Percentiles rank a stretch among this genome's conserved stretches.
phyloP scores from a whole-genome alignment of 2,888 invertebrate species.

The Odontomyia ornata region DNA sequence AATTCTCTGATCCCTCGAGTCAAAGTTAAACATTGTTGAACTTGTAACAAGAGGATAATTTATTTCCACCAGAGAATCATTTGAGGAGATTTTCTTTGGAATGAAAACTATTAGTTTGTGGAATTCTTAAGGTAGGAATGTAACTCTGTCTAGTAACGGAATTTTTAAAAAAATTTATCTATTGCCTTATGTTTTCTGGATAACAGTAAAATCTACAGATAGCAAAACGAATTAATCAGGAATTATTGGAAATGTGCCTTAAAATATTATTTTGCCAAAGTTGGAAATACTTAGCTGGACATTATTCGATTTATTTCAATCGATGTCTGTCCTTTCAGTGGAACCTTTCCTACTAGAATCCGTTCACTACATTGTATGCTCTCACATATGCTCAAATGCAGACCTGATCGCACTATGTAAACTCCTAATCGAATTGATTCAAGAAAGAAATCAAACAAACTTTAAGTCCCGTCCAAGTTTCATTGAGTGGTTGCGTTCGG shows the following conservation, averaged over 20 bases:
- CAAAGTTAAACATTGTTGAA: background rate
- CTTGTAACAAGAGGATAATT: constrained; percentile 19
- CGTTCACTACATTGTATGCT: too few species aligned
- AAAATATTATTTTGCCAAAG: too few species aligned
- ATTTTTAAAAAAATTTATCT: background rate
- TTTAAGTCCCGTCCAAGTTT: background rate
- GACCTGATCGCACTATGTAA: background rate
- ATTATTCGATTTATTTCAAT: too few species aligned
- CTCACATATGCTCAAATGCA: too few species aligned
- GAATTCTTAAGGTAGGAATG: background rate
- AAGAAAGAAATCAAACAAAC: constrained; percentile 6
- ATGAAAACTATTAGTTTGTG: background rate
- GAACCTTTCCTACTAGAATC: too few species aligned
- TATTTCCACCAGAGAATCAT: constrained; percentile 3
- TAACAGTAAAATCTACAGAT: too few species aligned
- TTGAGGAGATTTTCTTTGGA: background rate
- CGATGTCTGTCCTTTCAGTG: too few species aligned
- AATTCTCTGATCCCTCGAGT: constrained; percentile 12
- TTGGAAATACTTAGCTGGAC: too few species aligned
- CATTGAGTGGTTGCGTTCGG: background rate
- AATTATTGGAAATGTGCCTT: too few species aligned
- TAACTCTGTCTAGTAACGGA: background rate
- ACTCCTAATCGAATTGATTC: constrained; percentile 8
- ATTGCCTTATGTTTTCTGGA: too few species aligned
- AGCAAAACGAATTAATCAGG: too few species aligned